Percentiles rank a stretch among this genome's conserved stretches.
Evolutionary conservation across 2,888 invertebrate genomes (phyloP).

Genomic region (Chorisops tibialis): DNA sequence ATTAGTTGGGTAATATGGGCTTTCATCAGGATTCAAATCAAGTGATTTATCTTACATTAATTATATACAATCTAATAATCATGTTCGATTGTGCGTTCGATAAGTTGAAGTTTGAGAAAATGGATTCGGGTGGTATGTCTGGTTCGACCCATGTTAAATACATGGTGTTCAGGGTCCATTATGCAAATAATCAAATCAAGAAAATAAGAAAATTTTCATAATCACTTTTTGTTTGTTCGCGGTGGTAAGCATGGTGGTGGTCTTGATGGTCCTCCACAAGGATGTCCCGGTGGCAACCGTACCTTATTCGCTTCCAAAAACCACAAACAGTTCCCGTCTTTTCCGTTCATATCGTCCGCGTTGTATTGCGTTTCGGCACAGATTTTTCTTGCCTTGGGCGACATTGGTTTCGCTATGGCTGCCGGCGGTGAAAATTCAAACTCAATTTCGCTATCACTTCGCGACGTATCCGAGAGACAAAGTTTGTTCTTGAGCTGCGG

Average conservation of each 20-base stretch:
- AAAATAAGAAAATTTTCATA: background rate
- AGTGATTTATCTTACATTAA: no score
- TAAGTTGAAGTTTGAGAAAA: no score
- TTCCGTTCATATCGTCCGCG: slow-evolving; percentile 54
- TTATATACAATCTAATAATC: no score
- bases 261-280: background rate
- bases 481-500: slow-evolving; percentile 35
- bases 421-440: slow-evolving; percentile 71
- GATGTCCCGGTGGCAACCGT: background rate
- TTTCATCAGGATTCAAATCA: no score
- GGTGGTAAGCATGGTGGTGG: slow-evolving; percentile 7
- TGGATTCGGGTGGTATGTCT: no score
- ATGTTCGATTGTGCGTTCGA: no score
- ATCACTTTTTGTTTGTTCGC: background rate
- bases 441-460: slow-evolving; percentile 62
- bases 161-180: no score
- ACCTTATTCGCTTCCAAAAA: background rate
- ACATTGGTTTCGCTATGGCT: slow-evolving; percentile 61
- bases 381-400: slow-evolving; percentile 52
- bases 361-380: slow-evolving; percentile 61
- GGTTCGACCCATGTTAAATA: no score
- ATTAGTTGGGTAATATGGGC: no score
- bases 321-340: background rate
- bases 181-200: no score
- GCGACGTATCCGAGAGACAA: slow-evolving; percentile 46